Evolutionary conservation across 2,888 invertebrate genomes (phyloP), one percentile per base, ranked within the genome.

Genomic region (Endomychus coccineus): DNA sequence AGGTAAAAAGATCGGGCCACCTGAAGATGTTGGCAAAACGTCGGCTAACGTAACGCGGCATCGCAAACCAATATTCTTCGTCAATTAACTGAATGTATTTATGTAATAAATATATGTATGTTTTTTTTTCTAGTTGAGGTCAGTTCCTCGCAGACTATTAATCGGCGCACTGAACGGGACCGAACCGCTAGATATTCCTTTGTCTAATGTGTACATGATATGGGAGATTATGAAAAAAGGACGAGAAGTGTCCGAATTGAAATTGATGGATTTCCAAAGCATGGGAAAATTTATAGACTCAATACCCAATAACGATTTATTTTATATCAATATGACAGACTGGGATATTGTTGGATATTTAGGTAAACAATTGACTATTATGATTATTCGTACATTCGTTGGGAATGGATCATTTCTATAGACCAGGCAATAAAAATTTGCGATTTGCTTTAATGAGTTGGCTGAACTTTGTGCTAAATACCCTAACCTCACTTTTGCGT

Each of bases 341-440:
- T 34, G 33, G 39, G 27, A 34, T 23, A 25, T 41, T 15, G 23
- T 44, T 10, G 30, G 39, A 27, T 27, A 34, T 27, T 39, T 44
- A 27, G 41, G 43, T 39, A 27, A 34, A 15, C 3, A 4, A 12
- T 24, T 24, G 3, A 9, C 10, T 11, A 7, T 24, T 24, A n/a
- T n/a, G n/a, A n/a, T n/a, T n/a, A n/a, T n/a, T n/a, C n/a, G n/a
- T n/a, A n/a, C n/a, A n/a, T n/a, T n/a, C n/a, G n/a, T n/a, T n/a
- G n/a, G n/a, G n/a, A n/a, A n/a, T n/a, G n/a, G n/a, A n/a, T n/a
- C n/a, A n/a, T n/a, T n/a, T n/a, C n/a, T n/a, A n/a, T n/a, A n/a
- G n/a, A n/a, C n/a, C n/a, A n/a, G n/a, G n/a, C n/a, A n/a, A n/a
- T n/a, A n/a, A n/a, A n/a, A n/a, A n/a, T n/a, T n/a, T n/a, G n/a